Base-by-base conservation (phyloP, 2,888 invertebrate genomes). In the Digitonthophagus gazella region DNA sequence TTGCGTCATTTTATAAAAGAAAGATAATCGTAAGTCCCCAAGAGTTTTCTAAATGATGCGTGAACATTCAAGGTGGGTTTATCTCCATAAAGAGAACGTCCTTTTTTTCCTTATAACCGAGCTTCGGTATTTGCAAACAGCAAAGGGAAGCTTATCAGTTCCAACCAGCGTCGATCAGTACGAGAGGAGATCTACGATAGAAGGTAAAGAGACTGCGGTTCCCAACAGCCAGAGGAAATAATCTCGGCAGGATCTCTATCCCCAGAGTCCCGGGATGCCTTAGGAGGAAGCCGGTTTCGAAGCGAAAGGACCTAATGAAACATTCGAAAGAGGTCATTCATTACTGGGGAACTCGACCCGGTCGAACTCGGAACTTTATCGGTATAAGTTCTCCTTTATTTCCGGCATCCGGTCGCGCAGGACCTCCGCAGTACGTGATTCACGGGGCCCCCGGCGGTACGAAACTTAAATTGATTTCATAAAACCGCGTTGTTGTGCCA, bases 361-460 rank as follows among this genome's bases (percentile, higher is more conserved):
- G 16, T 20, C 61, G 19, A 61, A 61, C 19, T 61, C 20, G 16
- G 61, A 20, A 19, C 61, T 61, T 61, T 61, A 61, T 61, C 61
- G 18, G 19, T 61, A 61, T 61, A 61, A 61, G 16, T 61, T 61
- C 61, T 20, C 61, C 19, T 18, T 61, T 61, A 61, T 61, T 61
- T 61, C 61, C 61, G 61, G 61, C 20, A 19, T 61, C 61, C 61
- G 61, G 61, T 20, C 16, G 61, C 18, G 14, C 18, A 8, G 61
- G 61, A 20, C 18, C 72, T 66, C 67, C 71, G 70, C 64, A 66
- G 69, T 72, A 74, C 74, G 74, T 74, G 74, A 74, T 72, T 73
- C 73, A 44, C 73, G 19, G 61, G 2, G 5, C 16, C 61, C 61
- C 16, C 18, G 61, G 61, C 61, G 18, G 20, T 61, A n/a, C 61